Conservation (phyloP, 2,888 invertebrate genomes). For the Pterostichus niger region DNA sequence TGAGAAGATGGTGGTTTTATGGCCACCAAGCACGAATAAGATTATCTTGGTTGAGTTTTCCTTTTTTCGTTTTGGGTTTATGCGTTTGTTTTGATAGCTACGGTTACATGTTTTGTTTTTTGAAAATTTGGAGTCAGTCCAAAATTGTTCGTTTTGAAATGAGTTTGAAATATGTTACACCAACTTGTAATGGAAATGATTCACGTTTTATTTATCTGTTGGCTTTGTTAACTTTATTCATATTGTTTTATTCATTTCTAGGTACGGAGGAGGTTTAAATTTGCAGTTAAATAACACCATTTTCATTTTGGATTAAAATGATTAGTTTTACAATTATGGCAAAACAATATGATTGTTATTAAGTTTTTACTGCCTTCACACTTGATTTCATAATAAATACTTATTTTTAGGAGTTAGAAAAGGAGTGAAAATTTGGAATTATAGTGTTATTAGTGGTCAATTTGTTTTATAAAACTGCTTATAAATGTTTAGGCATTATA, state of each 20-base stretch:
- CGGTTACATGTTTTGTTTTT: slow-evolving; percentile 33
- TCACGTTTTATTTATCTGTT: neutral
- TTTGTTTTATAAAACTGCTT: too few relatives aligned
- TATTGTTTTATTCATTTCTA: neutral
- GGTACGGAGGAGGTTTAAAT: neutral
- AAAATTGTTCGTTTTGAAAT: slow-evolving; percentile 18
- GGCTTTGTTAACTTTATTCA: neutral
- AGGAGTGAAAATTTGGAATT: too few relatives aligned
- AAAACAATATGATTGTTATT: too few relatives aligned
- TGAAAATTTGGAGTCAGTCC: slow-evolving; percentile 20
- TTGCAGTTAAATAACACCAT: too few relatives aligned
- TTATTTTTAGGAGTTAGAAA: too few relatives aligned
- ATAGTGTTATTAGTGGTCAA: too few relatives aligned
- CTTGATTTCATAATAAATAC: too few relatives aligned
- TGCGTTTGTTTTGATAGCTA: slow-evolving; percentile 42
- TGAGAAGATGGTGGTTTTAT: slow-evolving; percentile 37
- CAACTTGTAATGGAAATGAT: neutral
- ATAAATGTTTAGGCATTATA: too few relatives aligned
- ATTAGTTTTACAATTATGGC: too few relatives aligned
- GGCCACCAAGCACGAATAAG: slow-evolving; percentile 44
- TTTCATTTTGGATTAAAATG: too few relatives aligned
- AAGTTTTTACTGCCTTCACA: too few relatives aligned
- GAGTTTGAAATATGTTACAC: slow-evolving; percentile 24
- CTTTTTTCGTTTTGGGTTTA: slow-evolving; percentile 31
- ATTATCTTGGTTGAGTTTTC: slow-evolving; percentile 34